Conservation (phyloP, 2,113 vertebrate genomes). For the Petrocephalus microphthalmus region DNA sequence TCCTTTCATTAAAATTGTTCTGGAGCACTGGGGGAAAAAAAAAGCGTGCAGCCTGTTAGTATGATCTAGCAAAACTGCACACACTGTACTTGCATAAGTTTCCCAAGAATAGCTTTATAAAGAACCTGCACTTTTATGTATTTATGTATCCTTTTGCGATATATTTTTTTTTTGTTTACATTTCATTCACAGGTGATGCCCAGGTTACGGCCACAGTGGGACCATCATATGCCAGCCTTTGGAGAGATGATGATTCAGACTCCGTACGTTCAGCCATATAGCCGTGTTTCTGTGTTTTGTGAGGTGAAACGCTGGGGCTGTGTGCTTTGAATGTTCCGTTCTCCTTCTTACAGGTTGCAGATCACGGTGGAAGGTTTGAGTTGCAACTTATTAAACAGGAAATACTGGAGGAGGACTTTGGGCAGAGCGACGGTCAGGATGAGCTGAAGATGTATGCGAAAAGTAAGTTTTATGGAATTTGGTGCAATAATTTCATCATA, state of each 20-base stretch:
- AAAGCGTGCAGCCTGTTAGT: neutral
- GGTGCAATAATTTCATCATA: neutral
- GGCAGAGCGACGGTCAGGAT: neutral
- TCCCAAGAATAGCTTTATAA: neutral
- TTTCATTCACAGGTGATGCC: neutral
- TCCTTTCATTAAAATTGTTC: neutral
- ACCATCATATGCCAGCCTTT: neutral
- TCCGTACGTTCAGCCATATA: neutral
- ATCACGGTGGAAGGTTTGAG: neutral
- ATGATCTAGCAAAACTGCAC: neutral
- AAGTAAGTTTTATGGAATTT: neutral
- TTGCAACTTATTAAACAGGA: conserved; percentile 20
- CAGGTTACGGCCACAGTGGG: neutral
- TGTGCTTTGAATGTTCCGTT: neutral
- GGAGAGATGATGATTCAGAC: neutral
- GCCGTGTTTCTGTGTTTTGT: neutral
- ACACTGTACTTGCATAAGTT: neutral
- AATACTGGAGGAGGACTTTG: conserved; percentile 7
- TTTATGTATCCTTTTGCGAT: neutral
- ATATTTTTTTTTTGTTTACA: neutral
- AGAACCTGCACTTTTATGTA: neutral
- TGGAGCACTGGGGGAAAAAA: neutral
- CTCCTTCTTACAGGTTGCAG: neutral
- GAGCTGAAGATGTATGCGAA: neutral
- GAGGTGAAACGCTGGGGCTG: neutral